Base-by-base conservation (phyloP, 2,113 vertebrate species). In the Neodon shergylaensis region DNA sequence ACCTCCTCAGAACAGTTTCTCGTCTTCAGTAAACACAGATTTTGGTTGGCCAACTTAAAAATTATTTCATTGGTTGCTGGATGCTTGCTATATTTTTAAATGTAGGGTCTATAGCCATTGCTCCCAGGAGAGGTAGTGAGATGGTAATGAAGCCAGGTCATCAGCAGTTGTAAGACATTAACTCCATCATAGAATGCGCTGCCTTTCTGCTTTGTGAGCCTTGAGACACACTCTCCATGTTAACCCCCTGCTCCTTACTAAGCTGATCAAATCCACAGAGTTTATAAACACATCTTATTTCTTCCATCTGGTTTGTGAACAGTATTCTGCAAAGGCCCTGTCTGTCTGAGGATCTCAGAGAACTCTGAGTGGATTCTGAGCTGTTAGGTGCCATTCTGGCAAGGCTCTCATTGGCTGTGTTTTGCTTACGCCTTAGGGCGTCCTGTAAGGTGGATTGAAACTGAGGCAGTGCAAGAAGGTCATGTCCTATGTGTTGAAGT, bases 61-160 rank as follows among this genome's bases (percentile, higher is more conserved):
- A 52, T 86, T 28, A 72, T 87, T 78, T 90, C 90, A 33, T 83
- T 88, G 79, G 70, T 93, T 79, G 22, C 78, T 93, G 42, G 16
- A 31, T 81, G 42, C 61, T 65, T 82, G 70, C 21, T 91, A 21
- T 49, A 61, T n/a, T 63, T 93, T 66, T 44, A 36, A 94, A 42
- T 82, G 39, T 93, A 85, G 36, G 36, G 14, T 49, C 42, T 28
- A n/a, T 24, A 81, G 87, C 81, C 44, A 42, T 0, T 61, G 3
- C 88, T 81, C 93, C n/a, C 4, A 88, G 31, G 54, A 89, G 19
- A 85, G 36, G 2, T 81, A 68, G n/a, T 90, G 22, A 90, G 94
- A 33, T 94, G 77, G 16, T 36, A 82, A 49, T 26, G 58, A 63
- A 28, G 58, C 39, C n/a, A 31, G 4, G 66, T 63, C 31, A 58